A percentile compares a stretch with the other conserved stretches of the same genome.
These are phyloP conservation scores for Ormyrus thymus DNA, from an alignment of 2,888 invertebrate genomes.

Conservation along the genomic window DNA sequence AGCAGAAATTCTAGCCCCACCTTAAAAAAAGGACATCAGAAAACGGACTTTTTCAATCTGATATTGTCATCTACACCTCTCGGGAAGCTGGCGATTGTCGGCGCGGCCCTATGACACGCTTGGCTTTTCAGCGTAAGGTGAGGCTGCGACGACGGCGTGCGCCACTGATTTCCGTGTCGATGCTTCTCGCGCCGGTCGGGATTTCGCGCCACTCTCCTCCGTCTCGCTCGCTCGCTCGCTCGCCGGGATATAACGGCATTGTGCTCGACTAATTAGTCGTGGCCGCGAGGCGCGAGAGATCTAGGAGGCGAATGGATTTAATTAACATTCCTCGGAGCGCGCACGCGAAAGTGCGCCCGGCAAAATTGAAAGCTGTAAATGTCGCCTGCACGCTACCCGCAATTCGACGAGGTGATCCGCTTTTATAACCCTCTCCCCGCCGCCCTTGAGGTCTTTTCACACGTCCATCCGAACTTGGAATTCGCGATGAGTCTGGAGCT, in stretches of 20 bases:
- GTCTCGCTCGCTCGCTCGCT: neutral
- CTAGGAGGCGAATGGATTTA: constrained; percentile 73
- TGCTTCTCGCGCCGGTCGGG: constrained; percentile 1
- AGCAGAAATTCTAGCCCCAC: too few species aligned
- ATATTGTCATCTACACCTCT: too few species aligned
- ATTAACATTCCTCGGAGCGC: constrained; percentile 73
- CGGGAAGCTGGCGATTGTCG: too few species aligned
- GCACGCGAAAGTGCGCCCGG: constrained; percentile 60
- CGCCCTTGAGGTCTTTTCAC: constrained; percentile 40
- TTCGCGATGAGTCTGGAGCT: neutral
- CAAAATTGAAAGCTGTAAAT: constrained; percentile 72
- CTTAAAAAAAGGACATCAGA: too few species aligned
- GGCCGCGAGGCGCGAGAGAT: constrained; percentile 70
- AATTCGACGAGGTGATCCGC: constrained; percentile 50
- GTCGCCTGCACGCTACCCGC: constrained; percentile 61
- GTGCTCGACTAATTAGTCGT: constrained; percentile 73
- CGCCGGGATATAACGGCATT: constrained; percentile 64
- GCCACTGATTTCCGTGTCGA: constrained; percentile 5
- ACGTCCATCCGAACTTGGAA: constrained; percentile 40
- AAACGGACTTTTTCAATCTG: too few species aligned
- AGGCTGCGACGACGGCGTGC: neutral
- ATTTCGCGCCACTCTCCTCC: constrained; percentile 53
- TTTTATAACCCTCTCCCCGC: constrained; percentile 29
- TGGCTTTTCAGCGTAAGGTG: constrained; percentile 1
- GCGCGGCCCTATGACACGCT: neutral